Percentiles rank a stretch among this genome's conserved stretches.
Conservation (phyloP, 1,140 invertebrate species). For the Drosophila navojoa region DNA sequence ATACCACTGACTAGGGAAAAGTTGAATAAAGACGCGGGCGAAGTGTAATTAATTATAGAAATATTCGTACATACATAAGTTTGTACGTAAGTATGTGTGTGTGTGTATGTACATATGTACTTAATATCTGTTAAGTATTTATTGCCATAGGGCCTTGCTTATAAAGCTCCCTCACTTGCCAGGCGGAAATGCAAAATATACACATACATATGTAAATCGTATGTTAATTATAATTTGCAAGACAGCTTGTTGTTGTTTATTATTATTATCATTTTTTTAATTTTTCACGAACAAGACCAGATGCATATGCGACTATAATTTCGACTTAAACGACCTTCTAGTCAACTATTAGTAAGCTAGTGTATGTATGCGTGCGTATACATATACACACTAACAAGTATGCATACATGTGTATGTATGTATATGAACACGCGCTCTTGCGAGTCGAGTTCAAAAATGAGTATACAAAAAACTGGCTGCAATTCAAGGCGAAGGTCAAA, state of each 20-base stretch:
- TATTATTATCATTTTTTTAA: too few species aligned
- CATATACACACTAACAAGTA: background rate
- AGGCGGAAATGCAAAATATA: slow-evolving; percentile 7
- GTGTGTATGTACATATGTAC: too few species aligned
- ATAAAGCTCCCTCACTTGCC: background rate
- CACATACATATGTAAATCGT: background rate
- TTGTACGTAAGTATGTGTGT: too few species aligned
- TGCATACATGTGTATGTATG: background rate
- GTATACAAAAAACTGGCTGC: slow-evolving; percentile 17
- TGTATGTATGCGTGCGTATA: background rate
- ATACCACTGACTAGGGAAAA: background rate
- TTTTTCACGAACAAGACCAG: slow-evolving; percentile 1
- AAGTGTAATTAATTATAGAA: background rate
- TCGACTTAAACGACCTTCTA: background rate
- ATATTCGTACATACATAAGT: too few species aligned
- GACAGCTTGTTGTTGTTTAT: background rate
- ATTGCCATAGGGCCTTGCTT: background rate
- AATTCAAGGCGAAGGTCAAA: slow-evolving; percentile 57
- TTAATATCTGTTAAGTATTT: background rate
- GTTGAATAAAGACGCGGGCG: background rate
- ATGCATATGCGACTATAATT: slow-evolving; percentile 5
- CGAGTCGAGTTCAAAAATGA: slow-evolving; percentile 16
- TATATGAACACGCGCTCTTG: background rate
- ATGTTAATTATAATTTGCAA: slow-evolving; percentile 6
- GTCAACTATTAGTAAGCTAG: background rate